phyloP scores from a whole-genome alignment of 2,888 invertebrate genomes.

The Epinotia bilunana region DNA sequence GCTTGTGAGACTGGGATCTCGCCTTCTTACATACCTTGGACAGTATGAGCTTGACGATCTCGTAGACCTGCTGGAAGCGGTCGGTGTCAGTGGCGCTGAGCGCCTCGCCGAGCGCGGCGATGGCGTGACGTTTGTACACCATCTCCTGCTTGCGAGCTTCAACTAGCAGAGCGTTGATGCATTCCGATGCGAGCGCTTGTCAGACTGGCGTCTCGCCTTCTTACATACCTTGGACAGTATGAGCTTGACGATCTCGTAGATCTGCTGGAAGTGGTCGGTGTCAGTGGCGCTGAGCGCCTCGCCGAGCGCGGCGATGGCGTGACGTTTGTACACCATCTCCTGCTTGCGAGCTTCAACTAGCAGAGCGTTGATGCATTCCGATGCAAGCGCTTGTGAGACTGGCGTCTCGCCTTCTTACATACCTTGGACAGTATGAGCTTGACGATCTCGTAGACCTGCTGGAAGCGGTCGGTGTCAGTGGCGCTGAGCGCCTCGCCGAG shows the following conservation, averaged over 20 bases:
- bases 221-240: slow-evolving; percentile 86
- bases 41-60: slow-evolving; percentile 89
- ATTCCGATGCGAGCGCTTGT: too few relatives aligned
- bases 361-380: slow-evolving; percentile 87
- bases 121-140: slow-evolving; percentile 56
- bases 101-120: slow-evolving; percentile 89
- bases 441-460: slow-evolving; percentile 91
- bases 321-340: slow-evolving; percentile 89
- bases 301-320: slow-evolving; percentile 89
- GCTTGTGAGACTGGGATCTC: too few relatives aligned
- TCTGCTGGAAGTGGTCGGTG: slow-evolving; percentile 90
- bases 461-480: slow-evolving; percentile 89
- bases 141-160: slow-evolving; percentile 56
- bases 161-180: too few relatives aligned
- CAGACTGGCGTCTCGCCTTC: too few relatives aligned
- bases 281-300: slow-evolving; percentile 89
- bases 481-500: slow-evolving; percentile 90
- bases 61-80: slow-evolving; percentile 91
- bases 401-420: slow-evolving; percentile 47
- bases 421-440: slow-evolving; percentile 89
- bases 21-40: slow-evolving; percentile 82
- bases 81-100: slow-evolving; percentile 89
- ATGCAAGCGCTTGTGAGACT: slow-evolving; percentile 63
- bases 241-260: slow-evolving; percentile 90
- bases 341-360: slow-evolving; percentile 93